These are phyloP conservation scores for Cataglyphis cursor DNA, from an alignment of 2,888 invertebrate species.

Conservation along the genomic window DNA sequence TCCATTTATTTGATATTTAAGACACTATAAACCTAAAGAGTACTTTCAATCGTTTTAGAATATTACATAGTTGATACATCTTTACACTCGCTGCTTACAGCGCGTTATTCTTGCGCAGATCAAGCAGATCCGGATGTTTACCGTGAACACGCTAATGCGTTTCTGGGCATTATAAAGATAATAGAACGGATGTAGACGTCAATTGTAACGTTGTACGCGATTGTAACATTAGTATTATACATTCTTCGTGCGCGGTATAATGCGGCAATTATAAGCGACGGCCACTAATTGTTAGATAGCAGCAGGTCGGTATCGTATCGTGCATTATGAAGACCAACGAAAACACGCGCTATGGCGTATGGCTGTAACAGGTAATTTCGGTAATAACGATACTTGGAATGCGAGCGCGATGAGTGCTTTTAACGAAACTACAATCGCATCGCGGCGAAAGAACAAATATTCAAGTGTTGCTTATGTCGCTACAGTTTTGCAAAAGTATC, in stretches of 20 bases:
- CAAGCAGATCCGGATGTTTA: not conserved
- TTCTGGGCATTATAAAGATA: conserved; percentile 6
- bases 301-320: conserved; percentile 7
- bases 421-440: conserved; percentile 22
- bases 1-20: not conserved
- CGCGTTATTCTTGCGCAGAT: not conserved
- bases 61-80: not conserved
- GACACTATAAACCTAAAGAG: not conserved
- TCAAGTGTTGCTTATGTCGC: not conserved
- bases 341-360: not conserved
- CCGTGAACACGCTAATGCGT: not conserved
- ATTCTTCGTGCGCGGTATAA: not conserved
- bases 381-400: conserved; percentile 11
- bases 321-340: conserved; percentile 31
- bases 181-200: not conserved
- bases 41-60: not conserved
- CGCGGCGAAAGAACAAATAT: not conserved
- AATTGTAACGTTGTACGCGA: not conserved
- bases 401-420: not conserved
- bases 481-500: conserved; percentile 17
- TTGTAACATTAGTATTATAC: conserved; percentile 15
- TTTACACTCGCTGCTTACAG: not conserved
- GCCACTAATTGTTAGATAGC: conserved; percentile 26
- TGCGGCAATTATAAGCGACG: not conserved
- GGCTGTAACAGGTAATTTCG: conserved; percentile 17